Evolutionary conservation across 2,888 invertebrate genomes (phyloP).

Genomic region (Liopterus haemorrhoidalis): DNA sequence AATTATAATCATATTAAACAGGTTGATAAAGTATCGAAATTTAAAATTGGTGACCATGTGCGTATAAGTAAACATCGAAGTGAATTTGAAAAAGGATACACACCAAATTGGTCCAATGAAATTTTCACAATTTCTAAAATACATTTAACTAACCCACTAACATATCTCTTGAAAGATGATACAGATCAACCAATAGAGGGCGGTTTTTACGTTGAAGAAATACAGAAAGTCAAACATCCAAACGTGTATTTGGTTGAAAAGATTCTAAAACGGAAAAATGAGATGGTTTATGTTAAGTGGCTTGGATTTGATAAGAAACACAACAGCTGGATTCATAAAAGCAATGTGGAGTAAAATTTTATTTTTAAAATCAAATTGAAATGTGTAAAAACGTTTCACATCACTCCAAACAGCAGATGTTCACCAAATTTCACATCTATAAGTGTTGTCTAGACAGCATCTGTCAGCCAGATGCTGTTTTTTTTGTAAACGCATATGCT

Average conservation of each 20-base stretch:
- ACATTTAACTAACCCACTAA: slow-evolving; percentile 30
- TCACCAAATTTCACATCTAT: no score
- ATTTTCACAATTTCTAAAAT: slow-evolving; percentile 32
- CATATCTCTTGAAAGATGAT: slow-evolving; percentile 32
- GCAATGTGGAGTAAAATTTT: slow-evolving; percentile 14
- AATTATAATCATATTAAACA: no score
- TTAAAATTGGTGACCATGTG: slow-evolving; percentile 29
- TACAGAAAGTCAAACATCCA: slow-evolving; percentile 33
- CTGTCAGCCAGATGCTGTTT: no score
- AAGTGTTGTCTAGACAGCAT: no score
- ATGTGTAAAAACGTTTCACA: no score
- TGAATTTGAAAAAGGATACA: slow-evolving; percentile 33
- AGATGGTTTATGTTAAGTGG: slow-evolving; percentile 30
- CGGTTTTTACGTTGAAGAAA: slow-evolving; percentile 35
- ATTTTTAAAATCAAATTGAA: no score
- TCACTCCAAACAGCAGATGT: no score
- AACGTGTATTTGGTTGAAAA: slow-evolving; percentile 35
- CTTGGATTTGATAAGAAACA: slow-evolving; percentile 29
- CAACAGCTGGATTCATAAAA: slow-evolving; percentile 30
- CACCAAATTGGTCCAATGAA: slow-evolving; percentile 36
- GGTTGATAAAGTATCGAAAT: no score
- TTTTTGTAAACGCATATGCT: no score
- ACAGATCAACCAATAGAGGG: slow-evolving; percentile 34
- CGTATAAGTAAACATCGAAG: slow-evolving; percentile 30
- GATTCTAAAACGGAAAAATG: slow-evolving; percentile 25